Evolutionary conservation across 1,140 invertebrate genomes (phyloP).

Genomic region (Drosophila nebulosa): DNA sequence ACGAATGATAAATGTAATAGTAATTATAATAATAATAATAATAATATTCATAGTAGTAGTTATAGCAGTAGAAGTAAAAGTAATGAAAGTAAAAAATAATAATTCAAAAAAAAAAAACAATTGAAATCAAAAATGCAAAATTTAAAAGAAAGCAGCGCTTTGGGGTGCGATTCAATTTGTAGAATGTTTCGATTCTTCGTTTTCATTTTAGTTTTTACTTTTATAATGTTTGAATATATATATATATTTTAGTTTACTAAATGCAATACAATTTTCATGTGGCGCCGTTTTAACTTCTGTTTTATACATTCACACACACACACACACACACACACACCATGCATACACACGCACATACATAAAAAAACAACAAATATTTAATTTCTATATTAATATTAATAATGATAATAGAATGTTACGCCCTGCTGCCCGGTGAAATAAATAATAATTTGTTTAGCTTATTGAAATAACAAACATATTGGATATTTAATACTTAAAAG

Average conservation of each 20-base stretch:
- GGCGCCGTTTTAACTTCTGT: conserved; percentile 16
- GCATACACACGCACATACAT: conserved; percentile 16
- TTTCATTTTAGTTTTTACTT: conserved; percentile 1
- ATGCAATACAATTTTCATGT: conserved; percentile 35
- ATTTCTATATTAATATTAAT: conserved; percentile 28
- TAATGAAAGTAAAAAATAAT: conserved; percentile 23
- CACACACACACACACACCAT: conserved; percentile 3
- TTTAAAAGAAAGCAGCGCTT: conserved; percentile 35
- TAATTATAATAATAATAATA: conserved; percentile 34
- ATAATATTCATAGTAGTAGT: conserved; percentile 5
- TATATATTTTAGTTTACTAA: neutral
- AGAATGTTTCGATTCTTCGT: neutral
- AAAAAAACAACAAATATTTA: conserved; percentile 17
- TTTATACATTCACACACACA: conserved; percentile 23
- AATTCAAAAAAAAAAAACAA: conserved; percentile 39
- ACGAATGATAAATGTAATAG: conserved; percentile 57
- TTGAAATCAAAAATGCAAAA: conserved; percentile 35
- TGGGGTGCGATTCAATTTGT: neutral
- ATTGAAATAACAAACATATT: conserved; percentile 64
- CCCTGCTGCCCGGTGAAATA: conserved; percentile 20
- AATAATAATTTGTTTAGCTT: conserved; percentile 74
- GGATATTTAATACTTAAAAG: conserved; percentile 73
- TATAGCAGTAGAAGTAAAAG: conserved; percentile 8
- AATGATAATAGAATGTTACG: conserved; percentile 9
- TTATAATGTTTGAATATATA: neutral